phyloP scores from a whole-genome alignment of 1,140 invertebrate species.

The Brachionus koreanus region DNA sequence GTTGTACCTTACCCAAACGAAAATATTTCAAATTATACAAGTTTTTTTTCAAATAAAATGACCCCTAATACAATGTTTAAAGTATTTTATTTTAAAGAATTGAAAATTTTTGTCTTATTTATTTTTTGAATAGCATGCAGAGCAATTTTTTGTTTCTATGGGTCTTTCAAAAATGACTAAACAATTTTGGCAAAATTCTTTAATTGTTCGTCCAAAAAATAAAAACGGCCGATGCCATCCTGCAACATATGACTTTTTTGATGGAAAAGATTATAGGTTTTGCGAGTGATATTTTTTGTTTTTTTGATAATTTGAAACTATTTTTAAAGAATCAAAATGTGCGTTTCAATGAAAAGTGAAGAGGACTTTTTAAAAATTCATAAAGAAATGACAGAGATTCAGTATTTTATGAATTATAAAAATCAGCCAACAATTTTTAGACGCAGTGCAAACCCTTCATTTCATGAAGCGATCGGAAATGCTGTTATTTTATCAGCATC shows the following conservation, averaged over 20 bases:
- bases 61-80: conserved; percentile 72
- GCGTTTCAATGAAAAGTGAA: conserved; percentile 70
- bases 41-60: conserved; percentile 68
- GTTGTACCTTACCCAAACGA: conserved; percentile 72
- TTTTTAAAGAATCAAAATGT: conserved; percentile 75
- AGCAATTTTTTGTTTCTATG: conserved; percentile 79
- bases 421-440: conserved; percentile 67
- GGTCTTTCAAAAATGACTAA: conserved; percentile 75
- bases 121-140: conserved; percentile 70
- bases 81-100: conserved; percentile 32
- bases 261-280: conserved; percentile 69
- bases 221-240: conserved; percentile 74
- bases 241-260: conserved; percentile 83
- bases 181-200: conserved; percentile 61
- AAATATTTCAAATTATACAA: conserved; percentile 68
- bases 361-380: conserved; percentile 74
- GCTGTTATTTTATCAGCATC: conserved; percentile 76
- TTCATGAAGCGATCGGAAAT: conserved; percentile 73
- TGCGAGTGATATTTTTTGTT: neutral
- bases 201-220: conserved; percentile 61
- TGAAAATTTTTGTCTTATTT: conserved; percentile 44
- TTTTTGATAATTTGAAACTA: neutral
- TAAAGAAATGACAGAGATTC: conserved; percentile 77
- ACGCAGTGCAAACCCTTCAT: conserved; percentile 74
- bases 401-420: conserved; percentile 72